Evolutionary conservation across 1,140 invertebrate genomes (phyloP), one percentile per base, ranked within the genome.

Genomic region (Nymphalis io): DNA sequence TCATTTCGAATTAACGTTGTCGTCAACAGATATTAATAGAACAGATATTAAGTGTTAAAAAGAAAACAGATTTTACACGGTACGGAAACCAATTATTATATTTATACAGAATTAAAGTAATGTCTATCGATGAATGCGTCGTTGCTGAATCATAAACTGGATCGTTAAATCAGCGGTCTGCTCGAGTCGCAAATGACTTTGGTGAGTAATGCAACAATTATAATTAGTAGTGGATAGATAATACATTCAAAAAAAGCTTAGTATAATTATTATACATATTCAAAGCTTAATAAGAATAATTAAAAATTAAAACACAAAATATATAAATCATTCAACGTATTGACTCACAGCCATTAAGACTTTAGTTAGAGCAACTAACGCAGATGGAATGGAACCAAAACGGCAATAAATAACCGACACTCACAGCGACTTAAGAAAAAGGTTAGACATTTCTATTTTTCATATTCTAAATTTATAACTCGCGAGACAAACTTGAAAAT

Each of bases 271-370:
- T 3, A 27, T 23, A 51, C 1, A 23, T 2, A 55, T 15, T 13
- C 21, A 15, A 1, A 27, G 15, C 51, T 55, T 27, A 58, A 61
- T 65, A 48, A 67, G 38, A 62, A 15, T 51, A 63, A 63, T 60
- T 68, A 46, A 68, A 65, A 40, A 60, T 55, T 42, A 65, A 68
- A 60, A 64, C 46, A 73, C 58, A 72, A 77, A 74, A 76, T 62
- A 68, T 48, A 76, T 82, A 86, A 84, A 85, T 86, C 82, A 81
- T 78, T 85, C 75, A 74, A 72, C 76, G 70, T 66, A 82, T 80
- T 82, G 82, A 82, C 71, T 83, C 78, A 83, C 69, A 60, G 73
- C 73, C 72, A 79, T 76, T 80, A 70, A 63, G 57, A 60, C 62
- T 40, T 63, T 51, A 48, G 42, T 60, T 79, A 78, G 60, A 75